Conservation (phyloP, 2,797 vertebrate species). For the Gallirallus australis region DNA sequence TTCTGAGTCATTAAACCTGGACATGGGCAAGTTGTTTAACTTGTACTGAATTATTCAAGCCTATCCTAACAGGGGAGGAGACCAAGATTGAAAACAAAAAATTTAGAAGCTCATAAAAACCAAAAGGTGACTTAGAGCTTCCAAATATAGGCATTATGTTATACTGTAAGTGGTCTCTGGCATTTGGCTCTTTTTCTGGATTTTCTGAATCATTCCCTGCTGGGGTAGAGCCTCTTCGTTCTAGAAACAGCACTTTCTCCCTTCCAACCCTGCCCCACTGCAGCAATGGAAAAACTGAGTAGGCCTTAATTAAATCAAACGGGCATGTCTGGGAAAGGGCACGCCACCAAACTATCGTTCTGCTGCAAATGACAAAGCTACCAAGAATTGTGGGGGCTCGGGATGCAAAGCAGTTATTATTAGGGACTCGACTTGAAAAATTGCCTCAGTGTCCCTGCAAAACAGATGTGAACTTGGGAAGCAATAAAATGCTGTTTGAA, state of each 20-base stretch:
- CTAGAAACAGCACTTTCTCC: constrained; percentile 7
- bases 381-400: not conserved
- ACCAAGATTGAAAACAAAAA: not conserved
- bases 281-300: not conserved
- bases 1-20: constrained; percentile 35
- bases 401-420: not conserved
- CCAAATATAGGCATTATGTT: constrained; percentile 46
- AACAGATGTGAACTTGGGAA: constrained; percentile 8
- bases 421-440: not conserved
- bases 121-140: constrained; percentile 36
- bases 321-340: not conserved
- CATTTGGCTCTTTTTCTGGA: constrained; percentile 36
- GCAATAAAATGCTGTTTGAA: not conserved
- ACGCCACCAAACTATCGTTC: not conserved
- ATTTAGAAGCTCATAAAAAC: constrained; percentile 36
- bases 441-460: not conserved
- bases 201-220: constrained; percentile 53
- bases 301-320: not conserved
- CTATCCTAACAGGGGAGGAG: not conserved
- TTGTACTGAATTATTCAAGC: constrained; percentile 29
- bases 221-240: not conserved
- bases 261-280: not conserved
- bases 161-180: not conserved
- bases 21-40: not conserved
- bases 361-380: not conserved